phyloP scores from a whole-genome alignment of 2,797 vertebrate species.

The Tarsius wallacei region DNA sequence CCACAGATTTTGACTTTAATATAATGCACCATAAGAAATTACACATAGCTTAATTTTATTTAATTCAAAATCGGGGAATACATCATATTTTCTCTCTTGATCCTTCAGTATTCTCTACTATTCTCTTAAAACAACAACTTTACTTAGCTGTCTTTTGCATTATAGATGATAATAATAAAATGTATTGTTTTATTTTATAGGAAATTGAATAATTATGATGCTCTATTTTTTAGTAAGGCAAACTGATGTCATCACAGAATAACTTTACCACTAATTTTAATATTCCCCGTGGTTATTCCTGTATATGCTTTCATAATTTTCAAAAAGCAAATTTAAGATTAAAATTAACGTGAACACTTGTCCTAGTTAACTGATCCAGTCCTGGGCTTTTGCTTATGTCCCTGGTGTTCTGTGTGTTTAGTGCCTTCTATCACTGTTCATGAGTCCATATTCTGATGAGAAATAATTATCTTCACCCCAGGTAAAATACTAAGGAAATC shows the following conservation, averaged over 20 bases:
- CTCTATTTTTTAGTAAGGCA: neutral
- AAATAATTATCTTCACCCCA: neutral
- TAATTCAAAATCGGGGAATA: constrained; percentile 44
- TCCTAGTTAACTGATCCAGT: neutral
- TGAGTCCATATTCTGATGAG: neutral
- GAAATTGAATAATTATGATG: neutral
- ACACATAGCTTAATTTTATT: constrained; percentile 2
- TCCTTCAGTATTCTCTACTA: neutral
- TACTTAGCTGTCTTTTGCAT: neutral
- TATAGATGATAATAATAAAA: constrained; percentile 1
- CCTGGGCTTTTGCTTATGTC: neutral
- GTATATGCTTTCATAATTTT: constrained; percentile 3
- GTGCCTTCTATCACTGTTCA: neutral
- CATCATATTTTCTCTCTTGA: neutral
- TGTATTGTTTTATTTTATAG: neutral
- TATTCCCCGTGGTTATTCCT: neutral
- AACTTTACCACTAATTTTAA: neutral
- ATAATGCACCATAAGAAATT: neutral
- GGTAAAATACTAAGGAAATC: neutral
- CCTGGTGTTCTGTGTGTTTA: too few species aligned
- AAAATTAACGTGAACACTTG: neutral
- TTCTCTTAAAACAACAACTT: neutral
- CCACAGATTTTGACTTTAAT: constrained; percentile 28
- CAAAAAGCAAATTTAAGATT: neutral
- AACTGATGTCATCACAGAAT: neutral